A percentile compares a stretch with the other conserved stretches of the same genome.
These are phyloP conservation scores for Naso thynnoides DNA, from an alignment of 2,797 vertebrate genomes.

Conservation along the genomic window DNA sequence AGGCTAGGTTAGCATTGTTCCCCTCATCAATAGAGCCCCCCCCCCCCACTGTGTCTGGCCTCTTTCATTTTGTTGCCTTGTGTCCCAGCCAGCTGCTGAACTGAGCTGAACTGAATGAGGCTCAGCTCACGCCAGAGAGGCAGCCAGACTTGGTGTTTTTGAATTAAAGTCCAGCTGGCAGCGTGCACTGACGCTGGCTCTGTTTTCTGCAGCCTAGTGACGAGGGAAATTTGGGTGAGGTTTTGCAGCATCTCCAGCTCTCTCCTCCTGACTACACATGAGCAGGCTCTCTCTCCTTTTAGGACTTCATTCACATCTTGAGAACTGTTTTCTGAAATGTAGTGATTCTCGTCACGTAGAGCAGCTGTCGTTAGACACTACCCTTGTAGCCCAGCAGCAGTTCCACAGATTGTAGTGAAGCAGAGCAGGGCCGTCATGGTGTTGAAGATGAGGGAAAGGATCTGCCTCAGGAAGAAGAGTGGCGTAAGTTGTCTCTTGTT, in stretches of 20 bases:
- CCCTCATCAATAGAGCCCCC: conserved; percentile 33
- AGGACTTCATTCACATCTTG: conserved; percentile 2
- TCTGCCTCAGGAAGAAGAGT: conserved; percentile 47
- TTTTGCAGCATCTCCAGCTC: conserved; percentile 52
- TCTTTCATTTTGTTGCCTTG: conserved; percentile 31
- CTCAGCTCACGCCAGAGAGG: conserved; percentile 29
- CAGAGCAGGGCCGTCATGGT: conserved; percentile 46
- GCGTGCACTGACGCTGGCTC: conserved; percentile 24
- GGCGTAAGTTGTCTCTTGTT: conserved; percentile 42
- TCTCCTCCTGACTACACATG: conserved; percentile 24
- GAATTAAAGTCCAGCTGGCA: conserved; percentile 53
- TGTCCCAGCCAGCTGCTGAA: conserved; percentile 47
- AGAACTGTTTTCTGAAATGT: conserved; percentile 9
- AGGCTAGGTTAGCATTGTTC: conserved; percentile 48
- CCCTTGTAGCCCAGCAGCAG: conserved; percentile 3
- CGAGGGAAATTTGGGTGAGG: conserved; percentile 49
- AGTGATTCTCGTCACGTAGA: conserved; percentile 20
- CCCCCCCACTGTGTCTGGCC: conserved; percentile 22
- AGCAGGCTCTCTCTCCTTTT: conserved; percentile 20
- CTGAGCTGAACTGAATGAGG: conserved; percentile 36
- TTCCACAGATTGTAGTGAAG: conserved; percentile 22
- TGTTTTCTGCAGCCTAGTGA: conserved; percentile 49
- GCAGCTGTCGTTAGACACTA: neutral
- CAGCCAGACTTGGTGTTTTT: conserved; percentile 36
- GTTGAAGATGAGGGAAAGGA: conserved; percentile 46